Evolutionary conservation across 2,797 vertebrate genomes (phyloP).

Genomic region (Sebastes trivittatus): DNA sequence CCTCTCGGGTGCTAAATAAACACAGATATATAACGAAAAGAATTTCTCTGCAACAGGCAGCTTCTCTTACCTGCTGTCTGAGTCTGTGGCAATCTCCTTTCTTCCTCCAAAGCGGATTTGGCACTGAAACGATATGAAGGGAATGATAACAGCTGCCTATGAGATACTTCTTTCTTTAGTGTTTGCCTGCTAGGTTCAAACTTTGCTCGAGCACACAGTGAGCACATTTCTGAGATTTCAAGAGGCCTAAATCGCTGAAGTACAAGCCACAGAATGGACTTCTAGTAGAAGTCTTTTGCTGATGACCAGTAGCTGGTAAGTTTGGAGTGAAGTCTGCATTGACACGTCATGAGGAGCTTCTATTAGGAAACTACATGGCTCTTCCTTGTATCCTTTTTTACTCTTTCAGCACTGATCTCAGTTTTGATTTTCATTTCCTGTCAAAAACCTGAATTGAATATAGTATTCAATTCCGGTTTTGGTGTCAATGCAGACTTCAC

Average conservation of each 20-base stretch:
- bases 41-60: neutral
- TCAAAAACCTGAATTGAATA: neutral
- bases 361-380: neutral
- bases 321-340: neutral
- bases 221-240: neutral
- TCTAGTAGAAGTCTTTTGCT: neutral
- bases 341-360: neutral
- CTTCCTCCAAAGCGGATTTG: slow-evolving; percentile 98
- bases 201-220: neutral
- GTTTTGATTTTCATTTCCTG: neutral
- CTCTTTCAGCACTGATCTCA: neutral
- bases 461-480: neutral
- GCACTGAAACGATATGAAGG: slow-evolving; percentile 84
- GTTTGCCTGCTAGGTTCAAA: neutral
- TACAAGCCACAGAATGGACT: rapidly evolving
- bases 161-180: neutral
- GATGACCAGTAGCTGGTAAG: neutral
- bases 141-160: slow-evolving; percentile 8
- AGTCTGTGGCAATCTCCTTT: slow-evolving; percentile 98
- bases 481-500: no score
- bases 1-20: neutral
- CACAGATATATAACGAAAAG: neutral
- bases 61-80: slow-evolving; percentile 92
- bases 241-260: neutral
- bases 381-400: neutral